Conservation (phyloP, 2,797 vertebrate species). For the Esox masquinongy region DNA sequence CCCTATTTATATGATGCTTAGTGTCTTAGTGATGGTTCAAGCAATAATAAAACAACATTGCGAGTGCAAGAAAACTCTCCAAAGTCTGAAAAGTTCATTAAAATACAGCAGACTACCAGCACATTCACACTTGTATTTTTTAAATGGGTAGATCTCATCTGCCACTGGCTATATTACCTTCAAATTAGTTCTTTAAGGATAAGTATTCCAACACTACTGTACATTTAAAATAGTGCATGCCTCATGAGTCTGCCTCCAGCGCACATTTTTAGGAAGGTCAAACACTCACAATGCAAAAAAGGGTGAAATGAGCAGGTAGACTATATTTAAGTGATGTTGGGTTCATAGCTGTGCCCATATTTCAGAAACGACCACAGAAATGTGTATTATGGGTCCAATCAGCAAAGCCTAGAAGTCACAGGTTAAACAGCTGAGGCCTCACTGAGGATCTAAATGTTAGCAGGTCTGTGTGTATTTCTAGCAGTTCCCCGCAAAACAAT, state of each 20-base stretch:
- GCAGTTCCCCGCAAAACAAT: slow-evolving; percentile 21
- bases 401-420: slow-evolving; percentile 6
- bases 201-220: slow-evolving; percentile 37
- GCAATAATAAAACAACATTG: slow-evolving; percentile 53
- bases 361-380: slow-evolving; percentile 30
- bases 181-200: slow-evolving; percentile 55
- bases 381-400: slow-evolving; percentile 33
- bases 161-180: slow-evolving; percentile 56
- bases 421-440: slow-evolving; percentile 54
- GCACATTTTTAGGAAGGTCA: slow-evolving; percentile 59
- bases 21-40: no score
- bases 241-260: slow-evolving; percentile 34
- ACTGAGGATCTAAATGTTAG: slow-evolving; percentile 46
- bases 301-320: slow-evolving; percentile 31
- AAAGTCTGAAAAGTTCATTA: slow-evolving; percentile 27
- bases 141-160: slow-evolving; percentile 40
- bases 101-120: slow-evolving; percentile 51
- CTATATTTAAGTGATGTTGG: slow-evolving; percentile 32
- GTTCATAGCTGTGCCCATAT: slow-evolving; percentile 47
- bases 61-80: slow-evolving; percentile 17
- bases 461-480: slow-evolving; percentile 42
- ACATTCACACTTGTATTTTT: slow-evolving; percentile 47
- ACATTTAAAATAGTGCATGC: slow-evolving; percentile 31
- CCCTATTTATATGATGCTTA: not conserved
- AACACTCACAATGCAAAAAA: slow-evolving; percentile 33